A percentile compares a stretch with the other conserved stretches of the same genome.
These are phyloP conservation scores for Ophthalmolycus amberensis DNA, from an alignment of 2,113 vertebrate genomes.

Conservation along the genomic window DNA sequence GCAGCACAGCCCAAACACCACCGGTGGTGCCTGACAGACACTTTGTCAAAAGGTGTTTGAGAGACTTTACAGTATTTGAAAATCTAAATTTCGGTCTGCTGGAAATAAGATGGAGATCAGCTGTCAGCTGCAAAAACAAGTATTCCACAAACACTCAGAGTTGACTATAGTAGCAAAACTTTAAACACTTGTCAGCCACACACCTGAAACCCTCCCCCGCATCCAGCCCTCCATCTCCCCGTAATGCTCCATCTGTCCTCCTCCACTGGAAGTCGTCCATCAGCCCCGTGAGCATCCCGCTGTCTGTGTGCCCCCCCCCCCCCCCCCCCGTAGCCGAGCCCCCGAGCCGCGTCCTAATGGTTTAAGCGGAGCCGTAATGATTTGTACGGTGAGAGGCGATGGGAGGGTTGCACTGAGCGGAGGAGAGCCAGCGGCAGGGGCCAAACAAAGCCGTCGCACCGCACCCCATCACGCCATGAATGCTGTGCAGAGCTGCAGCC, in stretches of 20 bases:
- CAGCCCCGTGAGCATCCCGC: constrained; percentile 57
- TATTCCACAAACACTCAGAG: constrained; percentile 35
- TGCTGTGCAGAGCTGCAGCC: constrained; percentile 51
- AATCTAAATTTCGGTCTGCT: constrained; percentile 13
- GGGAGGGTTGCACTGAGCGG: constrained; percentile 47
- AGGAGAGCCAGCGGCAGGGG: constrained; percentile 21
- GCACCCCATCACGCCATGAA: constrained; percentile 70
- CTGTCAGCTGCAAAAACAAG: neutral
- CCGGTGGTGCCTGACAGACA: neutral
- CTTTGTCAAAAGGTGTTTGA: constrained; percentile 12
- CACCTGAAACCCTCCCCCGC: constrained; percentile 50
- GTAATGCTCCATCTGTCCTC: constrained; percentile 55
- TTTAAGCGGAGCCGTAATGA: constrained; percentile 78
- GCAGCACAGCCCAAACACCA: neutral
- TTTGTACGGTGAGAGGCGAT: constrained; percentile 82
- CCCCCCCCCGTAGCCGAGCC: constrained; percentile 2
- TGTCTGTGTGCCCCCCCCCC: constrained; percentile 41
- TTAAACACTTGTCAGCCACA: constrained; percentile 62
- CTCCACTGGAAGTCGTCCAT: constrained; percentile 71
- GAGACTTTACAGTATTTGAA: constrained; percentile 2
- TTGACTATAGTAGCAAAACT: constrained; percentile 41
- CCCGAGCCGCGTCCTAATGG: constrained; percentile 69
- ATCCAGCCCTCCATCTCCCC: constrained; percentile 44
- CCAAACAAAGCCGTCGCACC: constrained; percentile 60
- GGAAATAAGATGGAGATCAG: constrained; percentile 11